Evolutionary conservation across 2,113 vertebrate species (phyloP), one percentile per base, ranked within the genome.

Genomic region (Ammodytes dubius): DNA sequence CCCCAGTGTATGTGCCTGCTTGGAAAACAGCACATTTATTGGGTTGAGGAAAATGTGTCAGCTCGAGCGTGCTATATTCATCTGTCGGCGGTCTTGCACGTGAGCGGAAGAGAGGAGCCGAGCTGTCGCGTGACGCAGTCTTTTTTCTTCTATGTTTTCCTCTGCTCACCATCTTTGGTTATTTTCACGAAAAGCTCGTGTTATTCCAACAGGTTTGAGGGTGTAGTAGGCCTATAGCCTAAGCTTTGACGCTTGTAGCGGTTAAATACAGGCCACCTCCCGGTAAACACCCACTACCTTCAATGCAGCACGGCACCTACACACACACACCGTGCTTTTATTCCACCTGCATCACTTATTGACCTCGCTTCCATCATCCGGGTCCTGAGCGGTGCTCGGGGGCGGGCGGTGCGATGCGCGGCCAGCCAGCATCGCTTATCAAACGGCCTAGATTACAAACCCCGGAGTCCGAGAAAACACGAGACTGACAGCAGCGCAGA

Each of bases 31-130:
- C 73, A 71, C 74, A 75, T 79, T 88, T 87, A 89, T 61, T 89
- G 87, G 85, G 83, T 82, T 88, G 87, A 82, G 82, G 75, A 89
- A 91, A 92, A 88, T 86, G 85, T 91, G 88, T 91, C 90, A 89
- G 84, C 84, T 86, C 67, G 86, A 85, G 87, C 90, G 85, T 91
- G 88, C 84, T 82, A 81, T 60, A 89, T 89, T 92, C 85, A 83
- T 91, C 89, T 80, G 91, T 83, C 81, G 42, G 85, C 64, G 79
- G 73, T 85, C 80, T 54, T 40, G 74, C 89, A 90, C 84, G 88
- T 89, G 92, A 92, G 68, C 77, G 79, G 76, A 90, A 81, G 82
- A 63, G 52, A 40, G 45, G 46, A 68, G 71, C 70, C 43, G 82
- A 56, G 46, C 74, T 59, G 59, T 81, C 52, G 80, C 81, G 83